Conservation (phyloP, 2,113 vertebrate species). For the Cygnus atratus region DNA sequence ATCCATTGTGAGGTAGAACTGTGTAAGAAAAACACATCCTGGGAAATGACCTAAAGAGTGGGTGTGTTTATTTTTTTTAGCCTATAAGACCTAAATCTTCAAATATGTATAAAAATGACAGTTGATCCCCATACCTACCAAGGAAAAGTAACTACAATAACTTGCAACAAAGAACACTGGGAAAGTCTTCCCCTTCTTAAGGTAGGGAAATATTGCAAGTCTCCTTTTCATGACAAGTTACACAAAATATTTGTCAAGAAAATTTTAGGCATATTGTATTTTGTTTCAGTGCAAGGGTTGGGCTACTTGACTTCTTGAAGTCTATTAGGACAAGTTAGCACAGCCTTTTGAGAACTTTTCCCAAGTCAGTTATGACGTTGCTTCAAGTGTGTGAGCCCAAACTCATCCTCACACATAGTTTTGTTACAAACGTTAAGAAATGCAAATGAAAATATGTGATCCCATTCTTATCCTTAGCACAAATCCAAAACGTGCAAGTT, state of each 20-base stretch:
- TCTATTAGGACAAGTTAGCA: background rate
- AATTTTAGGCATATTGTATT: background rate
- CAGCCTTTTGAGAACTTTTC: background rate
- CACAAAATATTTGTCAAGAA: background rate
- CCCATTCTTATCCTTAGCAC: background rate
- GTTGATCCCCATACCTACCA: background rate
- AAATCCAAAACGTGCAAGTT: background rate
- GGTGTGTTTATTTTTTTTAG: background rate
- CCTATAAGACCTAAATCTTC: background rate
- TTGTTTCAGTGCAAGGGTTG: background rate
- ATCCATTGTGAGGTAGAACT: background rate
- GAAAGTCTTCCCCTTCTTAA: background rate
- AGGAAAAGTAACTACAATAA: background rate
- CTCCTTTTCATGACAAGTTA: background rate
- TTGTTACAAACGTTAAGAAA: background rate
- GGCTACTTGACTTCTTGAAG: background rate
- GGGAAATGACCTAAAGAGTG: background rate
- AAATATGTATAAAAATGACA: background rate
- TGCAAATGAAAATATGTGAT: background rate
- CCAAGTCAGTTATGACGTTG: background rate
- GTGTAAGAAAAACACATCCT: background rate
- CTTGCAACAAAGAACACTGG: background rate
- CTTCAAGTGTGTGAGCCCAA: background rate
- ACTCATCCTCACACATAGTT: background rate
- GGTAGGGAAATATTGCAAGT: background rate